Conservation (phyloP, 2,888 invertebrate genomes). For the Rotaria macrura region DNA sequence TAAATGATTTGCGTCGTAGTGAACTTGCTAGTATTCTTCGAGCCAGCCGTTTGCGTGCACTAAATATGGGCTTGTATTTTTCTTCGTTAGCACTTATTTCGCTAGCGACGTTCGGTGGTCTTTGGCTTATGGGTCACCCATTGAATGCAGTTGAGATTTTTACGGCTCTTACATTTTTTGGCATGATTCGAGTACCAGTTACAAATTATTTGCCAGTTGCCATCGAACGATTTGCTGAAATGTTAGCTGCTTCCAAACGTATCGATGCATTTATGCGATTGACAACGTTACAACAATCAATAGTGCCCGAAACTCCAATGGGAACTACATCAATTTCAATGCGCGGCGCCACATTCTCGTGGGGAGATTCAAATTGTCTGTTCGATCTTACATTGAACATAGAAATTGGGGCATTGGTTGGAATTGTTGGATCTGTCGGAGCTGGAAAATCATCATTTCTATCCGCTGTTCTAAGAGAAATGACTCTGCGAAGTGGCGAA, state of each 20-base stretch:
- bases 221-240: neutral
- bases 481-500: constrained; percentile 55
- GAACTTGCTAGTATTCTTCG: constrained; percentile 52
- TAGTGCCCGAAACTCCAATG: neutral
- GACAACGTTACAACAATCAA: neutral
- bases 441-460: constrained; percentile 63
- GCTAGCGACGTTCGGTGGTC: constrained; percentile 1
- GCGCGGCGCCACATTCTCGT: neutral
- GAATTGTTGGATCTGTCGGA: constrained; percentile 76
- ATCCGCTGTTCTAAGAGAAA: constrained; percentile 61
- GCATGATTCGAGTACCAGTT: neutral
- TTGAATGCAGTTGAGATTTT: neutral
- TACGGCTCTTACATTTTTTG: constrained; percentile 2
- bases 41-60: constrained; percentile 54
- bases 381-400: constrained; percentile 45
- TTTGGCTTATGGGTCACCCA: neutral
- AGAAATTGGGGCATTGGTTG: constrained; percentile 55
- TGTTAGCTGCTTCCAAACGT: constrained; percentile 7
- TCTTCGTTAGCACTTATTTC: constrained; percentile 1
- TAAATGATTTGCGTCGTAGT: constrained; percentile 63
- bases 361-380: constrained; percentile 35
- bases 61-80: constrained; percentile 48
- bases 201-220: constrained; percentile 18
- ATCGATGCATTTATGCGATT: constrained; percentile 17
- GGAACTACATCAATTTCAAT: neutral